A percentile compares a stretch with the other conserved stretches of the same genome.
Evolutionary conservation across 1,140 invertebrate genomes (phyloP).

Genomic region (Dufourea novaeangliae): DNA sequence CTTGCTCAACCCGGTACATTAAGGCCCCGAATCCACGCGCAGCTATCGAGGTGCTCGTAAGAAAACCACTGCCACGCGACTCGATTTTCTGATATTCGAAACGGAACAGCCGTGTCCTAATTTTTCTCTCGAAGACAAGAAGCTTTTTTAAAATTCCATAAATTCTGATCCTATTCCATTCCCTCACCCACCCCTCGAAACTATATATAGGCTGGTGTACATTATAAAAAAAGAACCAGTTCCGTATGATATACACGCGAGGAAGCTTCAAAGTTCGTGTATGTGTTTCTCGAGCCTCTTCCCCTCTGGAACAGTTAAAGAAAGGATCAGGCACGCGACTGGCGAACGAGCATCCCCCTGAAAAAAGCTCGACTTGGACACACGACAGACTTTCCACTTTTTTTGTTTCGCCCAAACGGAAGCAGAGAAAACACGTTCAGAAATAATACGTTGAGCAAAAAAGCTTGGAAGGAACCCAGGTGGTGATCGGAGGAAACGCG

Average conservation of each 20-base stretch:
- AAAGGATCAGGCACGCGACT: slow-evolving; percentile 10
- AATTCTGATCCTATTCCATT: too few relatives aligned
- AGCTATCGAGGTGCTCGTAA: slow-evolving; percentile 34
- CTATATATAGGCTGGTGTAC: too few relatives aligned
- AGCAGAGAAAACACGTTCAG: background rate
- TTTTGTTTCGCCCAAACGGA: slow-evolving; percentile 1
- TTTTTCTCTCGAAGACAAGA: too few relatives aligned
- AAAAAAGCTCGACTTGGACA: slow-evolving; percentile 11
- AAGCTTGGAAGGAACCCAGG: background rate
- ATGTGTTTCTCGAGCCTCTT: too few relatives aligned
- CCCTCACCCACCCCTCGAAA: too few relatives aligned
- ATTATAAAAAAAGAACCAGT: too few relatives aligned
- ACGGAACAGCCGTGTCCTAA: background rate
- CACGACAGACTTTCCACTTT: slow-evolving; percentile 14
- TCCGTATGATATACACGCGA: too few relatives aligned
- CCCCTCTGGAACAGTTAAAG: too few relatives aligned
- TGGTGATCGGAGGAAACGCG: background rate
- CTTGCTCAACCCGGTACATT: slow-evolving; percentile 41
- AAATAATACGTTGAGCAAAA: background rate
- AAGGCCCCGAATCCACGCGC: slow-evolving; percentile 26
- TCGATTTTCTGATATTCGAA: slow-evolving; percentile 42
- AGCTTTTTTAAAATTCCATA: too few relatives aligned
- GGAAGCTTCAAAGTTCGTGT: too few relatives aligned
- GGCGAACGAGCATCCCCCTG: too few relatives aligned
- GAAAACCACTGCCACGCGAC: slow-evolving; percentile 77